A percentile compares a stretch with the other conserved stretches of the same genome.
These are phyloP conservation scores for Cheilinus undulatus DNA, from an alignment of 2,113 vertebrate genomes.

Conservation along the genomic window DNA sequence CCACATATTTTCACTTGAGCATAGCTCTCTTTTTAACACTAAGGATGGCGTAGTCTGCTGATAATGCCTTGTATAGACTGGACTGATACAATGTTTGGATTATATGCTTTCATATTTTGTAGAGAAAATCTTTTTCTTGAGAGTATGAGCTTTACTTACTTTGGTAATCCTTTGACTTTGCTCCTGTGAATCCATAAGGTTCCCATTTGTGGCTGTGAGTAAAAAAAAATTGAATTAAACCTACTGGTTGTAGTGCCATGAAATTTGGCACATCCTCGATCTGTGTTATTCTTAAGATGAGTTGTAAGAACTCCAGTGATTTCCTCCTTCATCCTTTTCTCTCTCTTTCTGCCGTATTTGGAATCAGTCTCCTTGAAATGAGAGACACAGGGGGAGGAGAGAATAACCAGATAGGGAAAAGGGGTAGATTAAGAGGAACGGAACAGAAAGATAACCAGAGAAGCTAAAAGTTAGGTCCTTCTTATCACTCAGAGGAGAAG, in stretches of 20 bases:
- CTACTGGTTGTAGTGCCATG: too few species aligned
- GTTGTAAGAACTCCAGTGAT: background rate
- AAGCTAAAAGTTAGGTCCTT: conserved; percentile 20
- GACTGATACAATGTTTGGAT: too few species aligned
- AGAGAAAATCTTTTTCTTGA: background rate
- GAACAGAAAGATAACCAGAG: background rate
- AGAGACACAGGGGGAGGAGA: background rate
- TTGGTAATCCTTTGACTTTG: background rate
- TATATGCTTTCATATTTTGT: background rate
- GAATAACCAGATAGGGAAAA: background rate
- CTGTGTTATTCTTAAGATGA: background rate
- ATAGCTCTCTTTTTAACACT: too few species aligned
- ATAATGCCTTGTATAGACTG: too few species aligned
- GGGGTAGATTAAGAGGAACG: background rate
- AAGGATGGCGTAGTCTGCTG: too few species aligned
- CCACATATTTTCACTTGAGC: background rate
- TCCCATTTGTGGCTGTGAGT: background rate
- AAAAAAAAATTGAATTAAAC: too few species aligned
- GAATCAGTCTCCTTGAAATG: background rate
- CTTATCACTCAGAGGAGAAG: conserved; percentile 29
- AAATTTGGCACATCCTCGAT: background rate
- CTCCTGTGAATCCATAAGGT: background rate
- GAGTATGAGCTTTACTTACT: background rate
- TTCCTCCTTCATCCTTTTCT: background rate
- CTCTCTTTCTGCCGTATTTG: background rate